Evolutionary conservation across 2,113 vertebrate species (phyloP).

Genomic region (Otis tarda): DNA sequence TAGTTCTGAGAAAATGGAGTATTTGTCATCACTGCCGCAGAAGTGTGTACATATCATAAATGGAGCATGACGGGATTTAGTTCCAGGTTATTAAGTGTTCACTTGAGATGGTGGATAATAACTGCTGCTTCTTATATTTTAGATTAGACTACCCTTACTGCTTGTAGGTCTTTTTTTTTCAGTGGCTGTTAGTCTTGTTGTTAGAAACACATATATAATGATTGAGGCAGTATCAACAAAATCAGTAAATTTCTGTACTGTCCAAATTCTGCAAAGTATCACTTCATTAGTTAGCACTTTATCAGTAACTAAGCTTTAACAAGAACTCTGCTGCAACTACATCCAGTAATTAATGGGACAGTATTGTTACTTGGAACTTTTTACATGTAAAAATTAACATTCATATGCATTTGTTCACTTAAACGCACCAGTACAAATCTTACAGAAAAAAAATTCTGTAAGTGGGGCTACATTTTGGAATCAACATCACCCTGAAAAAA

Average conservation of each 20-base stretch:
- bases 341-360: not conserved
- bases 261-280: not conserved
- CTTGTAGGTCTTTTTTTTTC: constrained; percentile 22
- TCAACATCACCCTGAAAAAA: not conserved
- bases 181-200: constrained; percentile 1
- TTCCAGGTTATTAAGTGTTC: constrained; percentile 71
- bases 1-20: constrained; percentile 53
- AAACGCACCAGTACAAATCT: not conserved
- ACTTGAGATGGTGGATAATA: constrained; percentile 45
- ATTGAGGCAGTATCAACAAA: not conserved
- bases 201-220: constrained; percentile 25
- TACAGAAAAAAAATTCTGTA: not conserved
- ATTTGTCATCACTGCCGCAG: constrained; percentile 62
- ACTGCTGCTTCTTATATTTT: constrained; percentile 41
- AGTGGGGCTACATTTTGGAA: not conserved
- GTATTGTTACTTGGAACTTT: not conserved
- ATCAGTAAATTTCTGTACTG: not conserved
- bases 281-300: not conserved
- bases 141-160: constrained; percentile 18
- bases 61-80: constrained; percentile 65
- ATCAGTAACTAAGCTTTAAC: not conserved
- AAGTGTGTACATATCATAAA: constrained; percentile 60
- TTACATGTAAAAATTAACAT: not conserved
- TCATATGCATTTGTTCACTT: not conserved
- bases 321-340: not conserved